Base-by-base conservation (phyloP, 92 coral and sea anemone species). In the Heteractis magnifica region DNA sequence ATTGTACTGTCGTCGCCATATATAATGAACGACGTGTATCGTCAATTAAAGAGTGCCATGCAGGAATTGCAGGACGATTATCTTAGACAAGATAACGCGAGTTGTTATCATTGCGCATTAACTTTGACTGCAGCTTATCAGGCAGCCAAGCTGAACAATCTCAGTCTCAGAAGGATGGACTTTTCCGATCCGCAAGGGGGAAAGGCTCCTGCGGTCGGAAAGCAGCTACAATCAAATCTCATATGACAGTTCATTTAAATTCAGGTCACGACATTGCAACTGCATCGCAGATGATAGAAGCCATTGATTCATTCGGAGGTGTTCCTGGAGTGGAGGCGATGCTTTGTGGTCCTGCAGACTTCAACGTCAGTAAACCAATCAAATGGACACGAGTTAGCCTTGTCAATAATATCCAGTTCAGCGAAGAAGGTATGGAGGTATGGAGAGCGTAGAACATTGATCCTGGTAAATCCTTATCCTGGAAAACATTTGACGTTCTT, bases 91-190 rank as follows among this genome's bases (percentile, higher is more conserved):
- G 78, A 81, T 51, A 81, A 81, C 70, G 84, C 78, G 5, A 76
- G 84, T 52, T 81, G 84, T 51, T 81, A 81, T 71, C 77, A 81
- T 64, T 81, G 84, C 58, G 56, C 84, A n/a, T 81, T 71, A 71
- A 48, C 84, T 77, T 16, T 70, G 64, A 70, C 26, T 23, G n/a
- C n/a, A n/a, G n/a, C n/a, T n/a, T n/a, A n/a, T n/a, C n/a, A n/a
- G n/a, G n/a, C n/a, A n/a, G n/a, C n/a, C n/a, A n/a, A n/a, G n/a
- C n/a, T n/a, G n/a, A n/a, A n/a, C n/a, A n/a, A n/a, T n/a, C n/a
- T n/a, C 18, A 76, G 41, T 64, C 84, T 51, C 53, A 64, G 6
- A 76, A 81, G 58, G 85, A 34, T 44, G 77, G 34, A 26, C 34
- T 26, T 26, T 26, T 26, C 34, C 34, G 34, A 26, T 26, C 34